A percentile compares a stretch with the other conserved stretches of the same genome.
phyloP scores from a whole-genome alignment of 2,797 vertebrate genomes.

The Sebastes nivosus region DNA sequence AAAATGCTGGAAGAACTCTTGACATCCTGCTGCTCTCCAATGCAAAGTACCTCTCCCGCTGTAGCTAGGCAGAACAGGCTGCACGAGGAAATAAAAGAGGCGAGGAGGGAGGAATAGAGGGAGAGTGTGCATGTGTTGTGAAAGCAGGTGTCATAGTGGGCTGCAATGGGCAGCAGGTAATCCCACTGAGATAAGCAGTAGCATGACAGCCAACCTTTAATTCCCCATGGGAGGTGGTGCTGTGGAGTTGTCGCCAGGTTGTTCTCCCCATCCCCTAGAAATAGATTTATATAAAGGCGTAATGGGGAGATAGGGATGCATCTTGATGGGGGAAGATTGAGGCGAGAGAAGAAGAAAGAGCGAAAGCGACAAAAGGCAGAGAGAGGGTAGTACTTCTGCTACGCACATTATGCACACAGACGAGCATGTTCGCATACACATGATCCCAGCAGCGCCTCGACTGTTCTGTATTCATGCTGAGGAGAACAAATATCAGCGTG shows the following conservation, averaged over 20 bases:
- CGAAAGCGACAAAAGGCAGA: background rate
- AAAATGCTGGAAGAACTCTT: conserved; percentile 61
- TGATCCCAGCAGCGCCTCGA: conserved; percentile 54
- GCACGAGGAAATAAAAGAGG: conserved; percentile 38
- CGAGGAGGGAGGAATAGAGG: conserved; percentile 11
- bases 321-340: conserved; percentile 29
- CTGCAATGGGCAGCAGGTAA: conserved; percentile 63
- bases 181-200: conserved; percentile 65
- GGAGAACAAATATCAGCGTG: conserved; percentile 62
- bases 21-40: conserved; percentile 62
- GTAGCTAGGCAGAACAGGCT: conserved; percentile 77
- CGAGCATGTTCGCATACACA: conserved; percentile 30
- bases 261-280: conserved; percentile 26
- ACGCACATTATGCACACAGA: conserved; percentile 28
- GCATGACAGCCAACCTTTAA: conserved; percentile 71
- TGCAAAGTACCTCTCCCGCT: conserved; percentile 49
- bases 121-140: conserved; percentile 49
- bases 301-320: conserved; percentile 26
- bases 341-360: conserved; percentile 4
- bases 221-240: conserved; percentile 66
- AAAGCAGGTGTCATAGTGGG: conserved; percentile 66
- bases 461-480: conserved; percentile 74
- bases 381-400: background rate
- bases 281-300: conserved; percentile 48
- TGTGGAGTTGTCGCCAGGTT: conserved; percentile 35